A percentile compares a stretch with the other conserved stretches of the same genome.
phyloP scores from a whole-genome alignment of 2,888 invertebrate genomes.

The Tenthredo distinguenda region DNA sequence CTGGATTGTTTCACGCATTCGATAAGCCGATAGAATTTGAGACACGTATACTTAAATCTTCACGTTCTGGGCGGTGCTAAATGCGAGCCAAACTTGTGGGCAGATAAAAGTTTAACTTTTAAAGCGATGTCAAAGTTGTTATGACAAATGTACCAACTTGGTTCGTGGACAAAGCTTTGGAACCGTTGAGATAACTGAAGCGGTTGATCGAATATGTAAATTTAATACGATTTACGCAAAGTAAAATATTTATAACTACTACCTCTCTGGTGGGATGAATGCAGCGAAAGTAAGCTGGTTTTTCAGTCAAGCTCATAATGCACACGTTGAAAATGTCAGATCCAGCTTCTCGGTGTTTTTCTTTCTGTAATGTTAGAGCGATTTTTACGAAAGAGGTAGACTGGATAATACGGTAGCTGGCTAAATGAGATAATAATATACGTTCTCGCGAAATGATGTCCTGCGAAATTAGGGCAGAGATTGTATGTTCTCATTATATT shows the following conservation, averaged over 20 bases:
- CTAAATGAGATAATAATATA: constrained; percentile 9
- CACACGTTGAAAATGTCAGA: background rate
- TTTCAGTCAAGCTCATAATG: background rate
- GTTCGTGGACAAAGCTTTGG: background rate
- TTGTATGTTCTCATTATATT: background rate
- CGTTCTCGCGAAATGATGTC: constrained; percentile 1
- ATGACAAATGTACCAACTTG: background rate
- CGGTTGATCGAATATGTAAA: constrained; percentile 19
- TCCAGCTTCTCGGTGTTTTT: background rate
- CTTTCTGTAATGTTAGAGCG: background rate
- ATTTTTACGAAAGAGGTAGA: background rate
- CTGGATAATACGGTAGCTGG: background rate
- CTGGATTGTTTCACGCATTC: background rate
- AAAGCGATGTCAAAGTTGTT: background rate
- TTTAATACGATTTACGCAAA: background rate
- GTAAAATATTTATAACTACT: constrained; percentile 4
- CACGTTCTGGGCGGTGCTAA: background rate
- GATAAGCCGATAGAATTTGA: background rate
- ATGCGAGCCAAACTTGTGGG: background rate
- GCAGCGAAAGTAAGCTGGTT: background rate
- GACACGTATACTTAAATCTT: background rate
- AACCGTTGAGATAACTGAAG: constrained; percentile 15
- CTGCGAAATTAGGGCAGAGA: background rate
- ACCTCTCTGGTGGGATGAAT: background rate
- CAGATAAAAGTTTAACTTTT: constrained; percentile 19